Evolutionary conservation across 2,888 invertebrate species (phyloP).

Genomic region (Brachyptera risi): DNA sequence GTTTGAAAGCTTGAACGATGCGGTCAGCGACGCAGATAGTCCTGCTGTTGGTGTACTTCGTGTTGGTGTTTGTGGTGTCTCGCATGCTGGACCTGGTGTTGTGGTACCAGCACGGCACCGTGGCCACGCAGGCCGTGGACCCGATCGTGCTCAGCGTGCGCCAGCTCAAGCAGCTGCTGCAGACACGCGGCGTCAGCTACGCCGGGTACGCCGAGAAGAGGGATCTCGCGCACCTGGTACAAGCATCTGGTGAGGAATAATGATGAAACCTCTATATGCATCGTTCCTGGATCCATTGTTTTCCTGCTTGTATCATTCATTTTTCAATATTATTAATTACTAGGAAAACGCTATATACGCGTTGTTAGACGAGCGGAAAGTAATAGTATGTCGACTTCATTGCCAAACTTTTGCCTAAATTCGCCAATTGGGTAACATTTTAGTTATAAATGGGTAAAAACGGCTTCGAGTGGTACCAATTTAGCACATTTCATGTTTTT

Average conservation of each 20-base stretch:
- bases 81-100: conserved; percentile 37
- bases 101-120: conserved; percentile 38
- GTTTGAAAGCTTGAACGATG: conserved; percentile 35
- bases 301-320: not conserved
- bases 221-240: conserved; percentile 38
- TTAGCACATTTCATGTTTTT: too few species aligned
- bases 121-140: conserved; percentile 37
- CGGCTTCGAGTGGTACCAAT: too few species aligned
- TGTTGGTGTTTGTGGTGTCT: conserved; percentile 37
- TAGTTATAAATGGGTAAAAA: too few species aligned
- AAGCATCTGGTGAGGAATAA: conserved; percentile 36
- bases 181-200: conserved; percentile 39
- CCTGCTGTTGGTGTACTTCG: conserved; percentile 36
- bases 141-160: conserved; percentile 38
- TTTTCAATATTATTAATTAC: too few species aligned
- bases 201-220: conserved; percentile 39
- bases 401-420: too few species aligned
- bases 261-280: too few species aligned
- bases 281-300: too few species aligned
- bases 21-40: conserved; percentile 36
- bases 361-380: too few species aligned
- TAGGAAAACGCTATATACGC: too few species aligned
- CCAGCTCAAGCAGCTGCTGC: conserved; percentile 38
- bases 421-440: too few species aligned
- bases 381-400: too few species aligned